Evolutionary conservation across 1,140 invertebrate species (phyloP), one percentile per base, ranked within the genome.

Genomic region (Bombus soroeensis): DNA sequence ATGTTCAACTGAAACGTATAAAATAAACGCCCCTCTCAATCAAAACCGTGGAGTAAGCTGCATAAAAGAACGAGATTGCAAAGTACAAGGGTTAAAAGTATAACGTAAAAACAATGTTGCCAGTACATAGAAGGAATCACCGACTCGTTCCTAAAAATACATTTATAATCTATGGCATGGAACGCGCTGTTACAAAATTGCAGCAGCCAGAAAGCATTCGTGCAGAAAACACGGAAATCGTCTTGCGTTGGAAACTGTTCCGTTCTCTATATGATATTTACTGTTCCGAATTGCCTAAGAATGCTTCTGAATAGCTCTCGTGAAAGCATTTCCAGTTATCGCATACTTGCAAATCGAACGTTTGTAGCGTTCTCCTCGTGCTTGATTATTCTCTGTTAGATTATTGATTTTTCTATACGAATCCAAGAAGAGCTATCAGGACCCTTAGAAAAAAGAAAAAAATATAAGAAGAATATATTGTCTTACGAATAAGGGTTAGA

Each of bases 141-240:
- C 18, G 73, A 57, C 37, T 37, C n/a, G 62, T 77, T 70, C 12
- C 43, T 83, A 37, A 68, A 68, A 77, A 83, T 28, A 76, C 73
- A 76, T 70, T 77, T 77, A 57, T 83, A 83, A 83, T 83, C 62
- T 64, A 32, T 22, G 28, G 34, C 34, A 32, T 43, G 13, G 15
- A 41, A 76, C 62, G 73, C 18, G 41, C 18, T 62, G 74, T 77
- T 77, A 79, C 79, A 71, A 88, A 89, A 86, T 89, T 72, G 85
- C 74, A n/a, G 43, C 62, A 71, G 82, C 78, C 18, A 47, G 66
- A 83, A 87, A 83, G 76, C 72, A 78, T 47, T 74, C 74, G 84
- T 39, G 80, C 76, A 79, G 88, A 89, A 89, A 89, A 88, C 81
- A 59, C 66, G 84, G 72, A 77, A 87, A 88, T 81, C 76, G 59